phyloP scores from a whole-genome alignment of 2,888 invertebrate genomes.

The Apotomis capreana region DNA sequence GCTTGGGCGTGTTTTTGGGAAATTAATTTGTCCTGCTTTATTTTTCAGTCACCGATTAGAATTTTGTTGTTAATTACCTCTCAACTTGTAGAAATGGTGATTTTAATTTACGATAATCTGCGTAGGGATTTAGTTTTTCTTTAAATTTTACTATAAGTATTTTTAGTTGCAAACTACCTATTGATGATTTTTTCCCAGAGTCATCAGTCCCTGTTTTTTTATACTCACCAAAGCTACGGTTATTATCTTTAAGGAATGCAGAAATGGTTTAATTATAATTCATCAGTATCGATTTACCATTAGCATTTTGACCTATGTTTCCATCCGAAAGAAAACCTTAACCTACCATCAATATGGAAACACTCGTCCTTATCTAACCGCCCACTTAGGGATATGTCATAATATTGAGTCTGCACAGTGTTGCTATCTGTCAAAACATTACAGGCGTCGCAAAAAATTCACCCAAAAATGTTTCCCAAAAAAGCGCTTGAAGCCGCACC shows the following conservation, averaged over 20 bases:
- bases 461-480: constrained; percentile 25
- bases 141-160: too few relatives aligned
- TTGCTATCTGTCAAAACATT: constrained; percentile 71
- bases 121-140: too few relatives aligned
- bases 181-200: too few relatives aligned
- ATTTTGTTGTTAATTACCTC: neutral
- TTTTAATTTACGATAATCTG: neutral
- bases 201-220: too few relatives aligned
- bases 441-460: constrained; percentile 61
- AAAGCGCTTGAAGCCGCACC: constrained; percentile 37
- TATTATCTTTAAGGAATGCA: neutral
- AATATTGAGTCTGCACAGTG: constrained; percentile 70
- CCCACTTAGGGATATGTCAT: constrained; percentile 75
- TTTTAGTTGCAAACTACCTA: too few relatives aligned
- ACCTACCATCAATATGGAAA: constrained; percentile 43
- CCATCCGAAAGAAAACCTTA: constrained; percentile 17
- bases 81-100: neutral
- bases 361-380: constrained; percentile 64
- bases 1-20: constrained; percentile 24
- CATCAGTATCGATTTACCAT: neutral
- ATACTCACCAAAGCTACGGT: too few relatives aligned
- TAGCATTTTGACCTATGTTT: neutral
- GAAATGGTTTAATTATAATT: neutral
- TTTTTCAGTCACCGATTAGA: neutral
- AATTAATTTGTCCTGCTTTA: constrained; percentile 22